phyloP scores from a whole-genome alignment of 2,888 invertebrate genomes.

The Clepsis dumicolana region DNA sequence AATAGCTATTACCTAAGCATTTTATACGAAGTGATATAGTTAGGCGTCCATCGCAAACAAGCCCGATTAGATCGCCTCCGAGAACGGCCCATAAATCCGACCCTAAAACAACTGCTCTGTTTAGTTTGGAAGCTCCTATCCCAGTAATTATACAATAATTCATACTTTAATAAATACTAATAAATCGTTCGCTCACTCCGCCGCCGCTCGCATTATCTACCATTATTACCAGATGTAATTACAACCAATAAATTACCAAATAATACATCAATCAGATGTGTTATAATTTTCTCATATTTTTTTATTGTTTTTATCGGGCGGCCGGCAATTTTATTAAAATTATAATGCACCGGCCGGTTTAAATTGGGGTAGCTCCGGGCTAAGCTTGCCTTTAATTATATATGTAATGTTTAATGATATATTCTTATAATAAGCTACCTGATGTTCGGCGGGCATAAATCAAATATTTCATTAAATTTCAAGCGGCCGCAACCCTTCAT shows the following conservation, averaged over 20 bases:
- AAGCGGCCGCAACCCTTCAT: slow-evolving; percentile 80
- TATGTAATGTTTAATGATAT: slow-evolving; percentile 85
- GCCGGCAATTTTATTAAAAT: slow-evolving; percentile 85
- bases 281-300: slow-evolving; percentile 82
- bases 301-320: slow-evolving; percentile 70
- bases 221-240: slow-evolving; percentile 86
- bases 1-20: slow-evolving; percentile 20
- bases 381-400: slow-evolving; percentile 82
- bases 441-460: slow-evolving; percentile 82
- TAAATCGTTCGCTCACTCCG: slow-evolving; percentile 79
- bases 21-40: slow-evolving; percentile 25
- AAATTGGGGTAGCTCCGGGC: slow-evolving; percentile 84
- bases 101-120: slow-evolving; percentile 82
- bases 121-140: slow-evolving; percentile 83
- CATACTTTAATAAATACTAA: slow-evolving; percentile 86
- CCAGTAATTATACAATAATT: slow-evolving; percentile 86
- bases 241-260: slow-evolving; percentile 85
- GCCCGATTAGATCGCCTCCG: slow-evolving; percentile 75
- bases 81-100: slow-evolving; percentile 80
- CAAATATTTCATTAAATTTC: slow-evolving; percentile 86
- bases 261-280: slow-evolving; percentile 87
- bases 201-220: slow-evolving; percentile 74
- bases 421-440: slow-evolving; percentile 86
- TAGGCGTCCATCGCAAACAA: slow-evolving; percentile 17
- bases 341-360: slow-evolving; percentile 76